Evolutionary conservation across 1,140 invertebrate species (phyloP).

Genomic region (Agrilus planipennis): DNA sequence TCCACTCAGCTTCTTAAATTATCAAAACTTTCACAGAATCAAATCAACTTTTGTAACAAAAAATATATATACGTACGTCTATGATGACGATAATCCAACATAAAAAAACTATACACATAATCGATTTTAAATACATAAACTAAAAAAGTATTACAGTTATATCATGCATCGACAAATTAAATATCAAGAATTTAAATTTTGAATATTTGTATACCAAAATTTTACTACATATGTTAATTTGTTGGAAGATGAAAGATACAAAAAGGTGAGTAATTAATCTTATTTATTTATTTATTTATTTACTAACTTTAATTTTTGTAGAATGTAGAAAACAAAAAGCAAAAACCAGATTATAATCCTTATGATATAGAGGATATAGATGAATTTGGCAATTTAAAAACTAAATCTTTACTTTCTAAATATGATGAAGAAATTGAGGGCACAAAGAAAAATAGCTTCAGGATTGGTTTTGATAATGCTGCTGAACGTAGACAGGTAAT

Average conservation of each 20-base stretch:
- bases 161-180: too few relatives aligned
- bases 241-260: slow-evolving; percentile 83
- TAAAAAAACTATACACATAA: too few relatives aligned
- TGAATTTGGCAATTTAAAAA: slow-evolving; percentile 60
- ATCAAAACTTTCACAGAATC: too few relatives aligned
- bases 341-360: slow-evolving; percentile 68
- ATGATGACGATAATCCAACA: too few relatives aligned
- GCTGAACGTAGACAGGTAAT: slow-evolving; percentile 37
- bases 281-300: slow-evolving; percentile 10
- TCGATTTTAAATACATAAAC: too few relatives aligned
- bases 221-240: slow-evolving; percentile 98
- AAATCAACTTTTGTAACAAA: too few relatives aligned
- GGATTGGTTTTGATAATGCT: slow-evolving; percentile 51
- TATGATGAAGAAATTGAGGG: slow-evolving; percentile 95
- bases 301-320: slow-evolving; percentile 3
- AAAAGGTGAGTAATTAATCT: slow-evolving; percentile 47
- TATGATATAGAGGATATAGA: slow-evolving; percentile 82
- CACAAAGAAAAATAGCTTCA: slow-evolving; percentile 63
- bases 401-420: slow-evolving; percentile 68
- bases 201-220: too few relatives aligned
- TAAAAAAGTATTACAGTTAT: too few relatives aligned
- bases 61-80: too few relatives aligned
- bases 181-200: too few relatives aligned
- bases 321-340: slow-evolving; percentile 65
- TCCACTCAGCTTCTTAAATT: too few relatives aligned